A percentile compares a stretch with the other conserved stretches of the same genome.
phyloP scores from a whole-genome alignment of 1,140 invertebrate genomes.

The Arctopsyche grandis region DNA sequence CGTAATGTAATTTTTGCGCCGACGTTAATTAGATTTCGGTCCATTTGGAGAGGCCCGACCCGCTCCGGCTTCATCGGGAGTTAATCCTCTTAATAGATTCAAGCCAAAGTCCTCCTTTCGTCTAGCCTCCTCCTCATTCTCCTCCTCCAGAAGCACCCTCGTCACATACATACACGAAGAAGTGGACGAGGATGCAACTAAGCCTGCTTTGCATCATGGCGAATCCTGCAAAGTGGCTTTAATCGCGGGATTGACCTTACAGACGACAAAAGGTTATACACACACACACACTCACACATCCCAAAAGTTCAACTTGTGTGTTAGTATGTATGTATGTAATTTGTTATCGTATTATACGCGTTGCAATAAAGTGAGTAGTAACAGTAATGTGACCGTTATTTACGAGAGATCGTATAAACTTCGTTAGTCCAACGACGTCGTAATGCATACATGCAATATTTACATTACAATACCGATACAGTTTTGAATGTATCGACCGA shows the following conservation, averaged over 20 bases:
- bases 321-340: neutral
- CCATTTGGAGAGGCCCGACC: neutral
- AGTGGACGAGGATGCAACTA: constrained; percentile 31
- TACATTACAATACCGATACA: constrained; percentile 3
- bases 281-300: neutral
- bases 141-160: neutral
- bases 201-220: constrained; percentile 36
- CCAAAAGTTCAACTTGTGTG: neutral
- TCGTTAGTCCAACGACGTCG: too few relatives aligned
- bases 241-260: constrained; percentile 36
- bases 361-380: neutral
- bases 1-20: constrained; percentile 2
- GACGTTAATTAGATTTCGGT: constrained; percentile 34
- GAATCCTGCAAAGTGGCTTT: constrained; percentile 29
- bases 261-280: constrained; percentile 7
- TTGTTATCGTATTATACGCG: neutral
- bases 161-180: neutral
- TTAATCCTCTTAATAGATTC: constrained; percentile 56
- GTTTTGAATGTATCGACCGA: neutral
- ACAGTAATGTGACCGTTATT: constrained; percentile 17
- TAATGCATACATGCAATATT: constrained; percentile 25
- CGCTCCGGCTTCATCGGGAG: constrained; percentile 48
- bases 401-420: constrained; percentile 28
- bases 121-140: neutral
- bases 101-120: constrained; percentile 37